Base-by-base conservation (phyloP, 2,888 invertebrate species). In the Theodoxus fluviatilis region DNA sequence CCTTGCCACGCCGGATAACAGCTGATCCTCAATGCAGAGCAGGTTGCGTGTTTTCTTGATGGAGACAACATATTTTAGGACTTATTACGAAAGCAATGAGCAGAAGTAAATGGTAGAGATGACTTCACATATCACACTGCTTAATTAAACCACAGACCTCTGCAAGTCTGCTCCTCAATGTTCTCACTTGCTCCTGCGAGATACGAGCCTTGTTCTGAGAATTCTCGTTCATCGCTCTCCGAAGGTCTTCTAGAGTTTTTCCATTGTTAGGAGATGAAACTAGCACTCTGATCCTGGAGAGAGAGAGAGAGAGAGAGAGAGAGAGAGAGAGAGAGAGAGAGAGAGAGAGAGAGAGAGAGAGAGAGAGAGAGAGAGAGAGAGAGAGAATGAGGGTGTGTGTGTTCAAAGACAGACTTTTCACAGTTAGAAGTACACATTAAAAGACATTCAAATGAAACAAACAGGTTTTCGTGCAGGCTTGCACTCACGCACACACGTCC, bases 361-460 rank as follows among this genome's bases (percentile, higher is more conserved):
- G 28, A 63, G 18, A 25, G 28, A 25, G 28, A 25, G 63, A 18
- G 18, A 63, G 31, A 63, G 35, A 35, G 38, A 57, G 57, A 15
- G n/a, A n/a, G n/a, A n/a, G n/a, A n/a, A n/a, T n/a, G n/a, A n/a
- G n/a, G n/a, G n/a, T n/a, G n/a, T n/a, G n/a, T n/a, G n/a, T 67
- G 33, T 55, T 31, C 12, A 22, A 37, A 52, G 15, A 40, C n/a
- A n/a, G 28, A 35, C 31, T 47, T 47, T 43, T 22, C 6, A n/a
- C 22, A 61, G 12, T 22, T 35, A 33, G 43, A 49, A 59, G 49
- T 72, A 85, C 88, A 98, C 25, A 94, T 95, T 18, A 98, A 69
- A 71, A 74, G 2, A 72, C 74, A 65, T 74, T 74, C 38, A 74
- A 69, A 71, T 72, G 2, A 72, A 72, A 65, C 72, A 72, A 33